phyloP scores from a whole-genome alignment of 2,113 vertebrate genomes.

The Brachyistius frenatus region DNA sequence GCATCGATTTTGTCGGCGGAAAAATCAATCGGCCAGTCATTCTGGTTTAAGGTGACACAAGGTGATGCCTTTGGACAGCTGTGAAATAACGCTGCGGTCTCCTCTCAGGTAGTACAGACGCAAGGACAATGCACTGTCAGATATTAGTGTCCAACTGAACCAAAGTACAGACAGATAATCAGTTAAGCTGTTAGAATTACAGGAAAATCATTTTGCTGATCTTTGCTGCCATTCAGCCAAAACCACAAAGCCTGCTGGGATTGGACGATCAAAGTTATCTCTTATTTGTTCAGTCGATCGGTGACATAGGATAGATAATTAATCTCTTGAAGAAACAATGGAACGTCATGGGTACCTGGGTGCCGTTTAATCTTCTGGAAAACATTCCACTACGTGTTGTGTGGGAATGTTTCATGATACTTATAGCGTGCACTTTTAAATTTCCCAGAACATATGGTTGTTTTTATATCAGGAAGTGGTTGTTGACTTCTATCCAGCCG shows the following conservation, averaged over 20 bases:
- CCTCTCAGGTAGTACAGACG: constrained; percentile 6
- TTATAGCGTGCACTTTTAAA: too few relatives aligned
- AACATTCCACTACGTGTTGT: not conserved
- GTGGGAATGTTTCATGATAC: too few relatives aligned
- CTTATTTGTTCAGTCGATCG: constrained; percentile 3
- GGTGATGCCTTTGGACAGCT: constrained; percentile 55
- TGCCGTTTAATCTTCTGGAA: not conserved
- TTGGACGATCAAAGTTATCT: not conserved
- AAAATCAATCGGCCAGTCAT: constrained; percentile 74
- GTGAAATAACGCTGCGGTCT: constrained; percentile 51
- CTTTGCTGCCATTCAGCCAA: constrained; percentile 30
- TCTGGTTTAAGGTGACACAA: constrained; percentile 69
- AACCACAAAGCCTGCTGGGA: constrained; percentile 18
- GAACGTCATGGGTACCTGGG: not conserved
- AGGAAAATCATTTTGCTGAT: constrained; percentile 36
- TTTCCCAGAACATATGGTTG: not conserved
- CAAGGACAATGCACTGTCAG: constrained; percentile 18
- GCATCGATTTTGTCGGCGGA: constrained; percentile 65
- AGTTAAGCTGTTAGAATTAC: constrained; percentile 30
- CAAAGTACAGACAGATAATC: constrained; percentile 47
- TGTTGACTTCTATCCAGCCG: constrained; percentile 1
- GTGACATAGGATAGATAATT: not conserved
- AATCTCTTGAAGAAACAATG: constrained; percentile 4
- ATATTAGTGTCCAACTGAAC: constrained; percentile 38
- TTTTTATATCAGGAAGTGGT: not conserved